Evolutionary conservation across 2,888 invertebrate genomes (phyloP), one percentile per base, ranked within the genome.

Genomic region (Cyrtodaria siliqua): DNA sequence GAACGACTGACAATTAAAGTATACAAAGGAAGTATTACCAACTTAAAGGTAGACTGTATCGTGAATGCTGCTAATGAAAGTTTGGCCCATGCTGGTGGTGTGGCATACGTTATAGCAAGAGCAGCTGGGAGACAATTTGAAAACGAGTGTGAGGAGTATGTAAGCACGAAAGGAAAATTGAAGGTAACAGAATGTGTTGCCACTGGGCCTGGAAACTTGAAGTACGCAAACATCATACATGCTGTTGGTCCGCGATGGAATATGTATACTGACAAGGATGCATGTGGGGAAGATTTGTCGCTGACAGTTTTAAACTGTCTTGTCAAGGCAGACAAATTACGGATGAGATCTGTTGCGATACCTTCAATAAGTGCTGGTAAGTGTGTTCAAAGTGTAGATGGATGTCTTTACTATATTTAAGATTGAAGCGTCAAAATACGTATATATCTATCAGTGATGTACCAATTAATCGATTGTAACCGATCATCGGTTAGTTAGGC

Each of bases 11-110:
- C 12, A 8, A 40, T 76, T 8, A 47, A 56, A 4, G 70, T 76
- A 0, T 76, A 76, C 44, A 44, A 27, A 18, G 70, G 61, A 24
- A 40, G 47, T 42, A 76, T 76, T 38, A 14, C 55, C 9, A 56
- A 56, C 2, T n/a, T 73, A 0, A 29, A 61, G 23, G 73, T 73
- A 4, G 73, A 73, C 9, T 73, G 67, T 24, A 73, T 73, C 20
- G 73, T 73, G 0, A 73, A 62, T 67, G 67, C 67, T 24, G 67
- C 73, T n/a, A 73, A 73, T 44, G 57, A 67, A 9, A 16, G 8
- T 16, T 44, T 73, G 14, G 14, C 18, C 2, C 73, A 73, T 67
- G 73, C 53, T 16, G 73, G 50, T 20, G 73, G 67, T 33, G 61
- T 73, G 12, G 62, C 73, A 1, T 33, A 18, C 24, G 67, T 57